These are phyloP conservation scores for Enteromius anoplus DNA, from an alignment of 2,797 vertebrate genomes.

Conservation along the genomic window DNA sequence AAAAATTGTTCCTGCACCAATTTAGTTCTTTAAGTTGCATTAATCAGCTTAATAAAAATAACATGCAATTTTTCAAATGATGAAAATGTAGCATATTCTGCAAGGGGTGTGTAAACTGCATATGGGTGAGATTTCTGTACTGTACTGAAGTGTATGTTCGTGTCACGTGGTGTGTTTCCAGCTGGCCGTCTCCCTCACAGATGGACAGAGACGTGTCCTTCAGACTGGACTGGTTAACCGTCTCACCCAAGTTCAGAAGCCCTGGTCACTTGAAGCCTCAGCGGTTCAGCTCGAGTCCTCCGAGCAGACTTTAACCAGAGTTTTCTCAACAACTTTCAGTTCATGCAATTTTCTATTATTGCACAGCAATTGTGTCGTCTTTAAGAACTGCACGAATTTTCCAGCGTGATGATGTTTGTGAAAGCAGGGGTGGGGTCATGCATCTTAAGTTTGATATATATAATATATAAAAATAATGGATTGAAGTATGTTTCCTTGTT, in stretches of 20 bases:
- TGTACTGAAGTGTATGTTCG: too few species aligned
- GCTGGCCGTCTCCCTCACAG: slow-evolving; percentile 78
- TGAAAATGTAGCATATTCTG: too few species aligned
- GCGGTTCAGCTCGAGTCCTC: background rate
- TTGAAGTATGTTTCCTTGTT: background rate
- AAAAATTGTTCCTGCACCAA: too few species aligned
- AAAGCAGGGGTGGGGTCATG: background rate
- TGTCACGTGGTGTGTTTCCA: slow-evolving; percentile 53
- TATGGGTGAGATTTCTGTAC: too few species aligned
- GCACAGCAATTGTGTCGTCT: background rate
- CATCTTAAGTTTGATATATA: background rate
- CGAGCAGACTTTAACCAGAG: background rate
- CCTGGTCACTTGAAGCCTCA: background rate
- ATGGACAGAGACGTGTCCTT: slow-evolving; percentile 65
- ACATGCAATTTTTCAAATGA: too few species aligned
- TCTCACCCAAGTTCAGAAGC: background rate
- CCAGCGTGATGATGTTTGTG: background rate
- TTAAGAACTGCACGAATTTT: background rate
- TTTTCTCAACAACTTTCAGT: background rate
- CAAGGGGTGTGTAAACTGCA: too few species aligned
- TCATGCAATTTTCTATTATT: background rate
- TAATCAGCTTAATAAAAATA: too few species aligned
- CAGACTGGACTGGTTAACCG: slow-evolving; percentile 59
- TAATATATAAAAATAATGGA: slow-evolving; percentile 3
- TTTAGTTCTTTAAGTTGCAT: background rate